Percentiles rank a stretch among this genome's conserved stretches.
phyloP scores from a whole-genome alignment of 2,888 invertebrate genomes.

The Crepidodera aurea region DNA sequence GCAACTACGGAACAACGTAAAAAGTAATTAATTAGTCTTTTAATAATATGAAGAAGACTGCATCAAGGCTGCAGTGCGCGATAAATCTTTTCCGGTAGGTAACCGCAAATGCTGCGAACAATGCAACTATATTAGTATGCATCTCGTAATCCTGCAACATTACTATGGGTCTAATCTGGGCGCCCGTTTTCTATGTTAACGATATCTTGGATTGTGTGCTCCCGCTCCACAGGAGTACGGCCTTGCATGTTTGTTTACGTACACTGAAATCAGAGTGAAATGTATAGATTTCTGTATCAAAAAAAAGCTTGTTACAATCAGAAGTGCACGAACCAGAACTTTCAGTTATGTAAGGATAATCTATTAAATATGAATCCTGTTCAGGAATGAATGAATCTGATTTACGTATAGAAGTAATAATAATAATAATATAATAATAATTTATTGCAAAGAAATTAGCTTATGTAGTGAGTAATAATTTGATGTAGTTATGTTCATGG shows the following conservation, averaged over 20 bases:
- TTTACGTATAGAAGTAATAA: no score
- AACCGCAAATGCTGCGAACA: constrained; percentile 29
- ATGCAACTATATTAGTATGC: constrained; percentile 29
- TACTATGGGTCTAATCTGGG: constrained; percentile 20
- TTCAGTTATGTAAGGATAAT: no score
- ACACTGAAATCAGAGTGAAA: background rate
- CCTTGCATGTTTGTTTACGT: background rate
- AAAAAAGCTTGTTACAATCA: no score
- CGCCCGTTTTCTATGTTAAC: constrained; percentile 11
- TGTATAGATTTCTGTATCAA: no score
- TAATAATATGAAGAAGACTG: constrained; percentile 4
- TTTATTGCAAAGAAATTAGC: no score
- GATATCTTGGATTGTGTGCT: constrained; percentile 16
- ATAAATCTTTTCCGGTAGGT: constrained; percentile 29
- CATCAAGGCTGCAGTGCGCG: constrained; percentile 18
- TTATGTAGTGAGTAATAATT: no score
- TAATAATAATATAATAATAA: no score
- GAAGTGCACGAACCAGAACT: no score
- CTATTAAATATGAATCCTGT: no score
- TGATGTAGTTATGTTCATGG: no score
- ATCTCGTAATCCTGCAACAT: constrained; percentile 31
- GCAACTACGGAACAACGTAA: constrained; percentile 2
- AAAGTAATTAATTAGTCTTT: constrained; percentile 17
- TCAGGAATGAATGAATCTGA: no score
- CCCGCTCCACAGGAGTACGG: background rate